phyloP scores from a whole-genome alignment of 2,888 invertebrate species.

The Ichneumoninae sp. region DNA sequence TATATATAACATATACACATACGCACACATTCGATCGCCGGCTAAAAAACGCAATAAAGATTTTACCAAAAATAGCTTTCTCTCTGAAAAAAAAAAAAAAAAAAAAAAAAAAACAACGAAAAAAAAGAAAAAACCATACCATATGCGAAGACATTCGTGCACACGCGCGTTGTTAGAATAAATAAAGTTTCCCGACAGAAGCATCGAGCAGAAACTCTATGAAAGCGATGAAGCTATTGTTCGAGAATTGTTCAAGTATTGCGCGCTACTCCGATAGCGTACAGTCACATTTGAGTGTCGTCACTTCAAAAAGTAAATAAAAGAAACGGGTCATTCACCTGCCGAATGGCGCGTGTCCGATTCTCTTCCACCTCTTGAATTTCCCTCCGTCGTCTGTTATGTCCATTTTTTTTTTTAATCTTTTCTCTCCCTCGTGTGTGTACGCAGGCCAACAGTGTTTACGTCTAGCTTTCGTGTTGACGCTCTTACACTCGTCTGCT shows the following conservation, averaged over 20 bases:
- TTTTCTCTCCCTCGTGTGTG: background rate
- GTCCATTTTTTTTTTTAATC: background rate
- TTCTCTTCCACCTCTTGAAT: conserved; percentile 8
- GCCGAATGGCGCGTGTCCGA: background rate
- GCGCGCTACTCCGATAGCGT: background rate
- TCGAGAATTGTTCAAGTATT: conserved; percentile 24
- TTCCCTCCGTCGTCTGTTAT: background rate
- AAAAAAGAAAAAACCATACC: no score
- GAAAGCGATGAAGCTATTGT: conserved; percentile 29
- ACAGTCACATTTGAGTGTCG: background rate
- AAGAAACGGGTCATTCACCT: background rate
- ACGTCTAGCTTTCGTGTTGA: conserved; percentile 3
- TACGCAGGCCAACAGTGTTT: conserved; percentile 16
- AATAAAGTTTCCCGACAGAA: background rate
- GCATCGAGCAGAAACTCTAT: conserved; percentile 1
- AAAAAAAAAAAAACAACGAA: no score
- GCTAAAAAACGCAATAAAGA: no score
- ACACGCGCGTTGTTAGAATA: no score
- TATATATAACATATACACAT: no score
- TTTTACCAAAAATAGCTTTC: no score
- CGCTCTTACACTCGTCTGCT: background rate
- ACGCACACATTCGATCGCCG: no score
- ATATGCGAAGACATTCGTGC: no score
- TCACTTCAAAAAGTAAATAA: conserved; percentile 7
- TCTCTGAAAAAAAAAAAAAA: no score